Percentiles rank a stretch among this genome's conserved stretches.
phyloP scores from a whole-genome alignment of 2,797 vertebrate species.

The Argentina silus region DNA sequence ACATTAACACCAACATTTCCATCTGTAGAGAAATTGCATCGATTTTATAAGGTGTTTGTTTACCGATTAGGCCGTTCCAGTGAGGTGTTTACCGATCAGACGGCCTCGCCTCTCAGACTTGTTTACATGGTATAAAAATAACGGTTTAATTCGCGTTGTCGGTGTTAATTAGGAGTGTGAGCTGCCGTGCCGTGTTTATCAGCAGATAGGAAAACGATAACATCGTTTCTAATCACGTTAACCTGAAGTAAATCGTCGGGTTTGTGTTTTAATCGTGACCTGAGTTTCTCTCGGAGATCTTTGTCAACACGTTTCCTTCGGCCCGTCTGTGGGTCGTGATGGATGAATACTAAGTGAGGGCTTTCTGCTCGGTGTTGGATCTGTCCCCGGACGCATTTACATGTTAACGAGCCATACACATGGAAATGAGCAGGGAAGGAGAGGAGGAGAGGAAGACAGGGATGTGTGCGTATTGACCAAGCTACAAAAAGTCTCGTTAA shows the following conservation, averaged over 20 bases:
- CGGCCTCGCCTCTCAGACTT: too few species aligned
- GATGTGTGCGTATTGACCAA: slow-evolving; percentile 68
- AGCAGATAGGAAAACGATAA: too few species aligned
- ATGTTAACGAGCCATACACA: slow-evolving; percentile 84
- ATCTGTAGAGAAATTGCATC: background rate
- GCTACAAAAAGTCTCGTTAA: slow-evolving; percentile 73
- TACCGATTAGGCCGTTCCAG: background rate
- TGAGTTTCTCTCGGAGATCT: slow-evolving; percentile 36
- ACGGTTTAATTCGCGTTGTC: too few species aligned
- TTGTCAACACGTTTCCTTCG: slow-evolving; percentile 43
- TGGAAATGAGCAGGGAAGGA: slow-evolving; percentile 82
- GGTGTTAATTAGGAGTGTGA: too few species aligned
- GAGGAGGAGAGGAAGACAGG: slow-evolving; percentile 69
- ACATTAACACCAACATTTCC: background rate
- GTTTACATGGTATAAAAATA: too few species aligned
- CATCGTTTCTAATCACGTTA: background rate
- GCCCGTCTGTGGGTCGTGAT: slow-evolving; percentile 57
- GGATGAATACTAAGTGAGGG: slow-evolving; percentile 77
- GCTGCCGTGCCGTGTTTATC: too few species aligned
- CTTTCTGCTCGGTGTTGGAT: slow-evolving; percentile 74
- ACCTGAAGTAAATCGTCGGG: background rate
- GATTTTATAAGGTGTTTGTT: background rate
- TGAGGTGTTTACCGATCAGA: background rate
- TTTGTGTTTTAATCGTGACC: slow-evolving; percentile 43
- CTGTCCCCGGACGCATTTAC: slow-evolving; percentile 78